phyloP scores from a whole-genome alignment of 37 sponge, comb jelly and placozoan genomes.

The Theonella swinhoei region DNA sequence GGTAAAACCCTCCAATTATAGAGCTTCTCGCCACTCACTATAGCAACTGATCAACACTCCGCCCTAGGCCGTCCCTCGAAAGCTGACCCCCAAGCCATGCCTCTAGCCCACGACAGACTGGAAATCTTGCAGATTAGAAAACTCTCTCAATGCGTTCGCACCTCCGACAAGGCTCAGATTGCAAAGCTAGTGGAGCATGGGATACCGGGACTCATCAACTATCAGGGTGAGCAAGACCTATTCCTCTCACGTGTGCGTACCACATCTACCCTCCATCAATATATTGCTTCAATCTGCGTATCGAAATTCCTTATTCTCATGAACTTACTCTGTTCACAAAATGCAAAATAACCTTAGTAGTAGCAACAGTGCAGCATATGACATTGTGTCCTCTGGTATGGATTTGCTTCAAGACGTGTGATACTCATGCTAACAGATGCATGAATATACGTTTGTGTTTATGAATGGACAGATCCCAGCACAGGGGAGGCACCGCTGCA shows the following conservation, averaged over 20 bases:
- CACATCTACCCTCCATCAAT: neutral
- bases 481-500: constrained; percentile 82
- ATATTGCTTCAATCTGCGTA: no score
- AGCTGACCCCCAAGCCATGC: constrained; percentile 85
- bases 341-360: no score
- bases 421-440: no score
- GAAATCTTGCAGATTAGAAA: constrained; percentile 93
- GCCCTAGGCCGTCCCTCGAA: neutral
- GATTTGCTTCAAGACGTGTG: no score
- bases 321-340: no score
- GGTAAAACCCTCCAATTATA: no score
- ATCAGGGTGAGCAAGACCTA: constrained; percentile 79
- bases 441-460: no score
- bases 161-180: constrained; percentile 75
- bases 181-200: constrained; percentile 79
- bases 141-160: constrained; percentile 84
- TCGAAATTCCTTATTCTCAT: no score
- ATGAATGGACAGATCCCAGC: constrained; percentile 84
- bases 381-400: no score
- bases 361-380: no score
- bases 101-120: constrained; percentile 73
- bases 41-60: no score
- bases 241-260: neutral
- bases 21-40: no score
- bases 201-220: constrained; percentile 72